Percentiles rank a stretch among this genome's conserved stretches.
phyloP scores from a whole-genome alignment of 1,140 invertebrate species.

The Drosophila ohnishii region DNA sequence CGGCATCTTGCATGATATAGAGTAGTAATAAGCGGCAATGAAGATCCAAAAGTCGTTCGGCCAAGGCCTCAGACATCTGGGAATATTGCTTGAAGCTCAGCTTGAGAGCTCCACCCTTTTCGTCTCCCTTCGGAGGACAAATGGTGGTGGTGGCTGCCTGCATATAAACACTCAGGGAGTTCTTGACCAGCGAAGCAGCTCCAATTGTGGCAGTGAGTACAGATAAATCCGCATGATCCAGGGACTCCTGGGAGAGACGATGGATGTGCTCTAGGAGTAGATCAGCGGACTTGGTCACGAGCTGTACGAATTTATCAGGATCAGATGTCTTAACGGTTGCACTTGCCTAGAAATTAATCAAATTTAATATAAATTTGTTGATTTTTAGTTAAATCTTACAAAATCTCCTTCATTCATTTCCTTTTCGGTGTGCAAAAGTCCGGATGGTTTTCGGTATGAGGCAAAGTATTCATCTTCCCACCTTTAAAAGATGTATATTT shows the following conservation, averaged over 20 bases:
- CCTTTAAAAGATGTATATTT: constrained; percentile 20
- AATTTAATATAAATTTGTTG: not conserved
- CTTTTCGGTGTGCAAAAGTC: constrained; percentile 81
- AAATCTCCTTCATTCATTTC: constrained; percentile 74
- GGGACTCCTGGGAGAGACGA: constrained; percentile 89
- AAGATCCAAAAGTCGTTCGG: constrained; percentile 90
- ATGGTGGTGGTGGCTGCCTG: constrained; percentile 75
- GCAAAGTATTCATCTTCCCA: constrained; percentile 83
- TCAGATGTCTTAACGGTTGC: constrained; percentile 88
- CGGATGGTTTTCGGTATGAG: constrained; percentile 84
- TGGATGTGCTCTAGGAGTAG: constrained; percentile 89
- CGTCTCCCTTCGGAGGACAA: constrained; percentile 80
- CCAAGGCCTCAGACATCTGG: constrained; percentile 91
- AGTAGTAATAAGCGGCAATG: constrained; percentile 89
- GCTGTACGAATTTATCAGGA: constrained; percentile 88
- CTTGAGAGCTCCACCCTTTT: constrained; percentile 82
- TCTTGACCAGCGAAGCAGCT: constrained; percentile 89
- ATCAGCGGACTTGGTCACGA: constrained; percentile 88
- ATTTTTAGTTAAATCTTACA: constrained; percentile 36
- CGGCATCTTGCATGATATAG: constrained; percentile 91
- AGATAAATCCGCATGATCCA: constrained; percentile 91
- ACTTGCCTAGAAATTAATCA: constrained; percentile 56
- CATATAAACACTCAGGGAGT: constrained; percentile 89
- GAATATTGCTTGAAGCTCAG: constrained; percentile 89
- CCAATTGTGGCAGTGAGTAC: constrained; percentile 90